Evolutionary conservation across 2,888 invertebrate genomes (phyloP).

Genomic region (Tyria jacobaeae): DNA sequence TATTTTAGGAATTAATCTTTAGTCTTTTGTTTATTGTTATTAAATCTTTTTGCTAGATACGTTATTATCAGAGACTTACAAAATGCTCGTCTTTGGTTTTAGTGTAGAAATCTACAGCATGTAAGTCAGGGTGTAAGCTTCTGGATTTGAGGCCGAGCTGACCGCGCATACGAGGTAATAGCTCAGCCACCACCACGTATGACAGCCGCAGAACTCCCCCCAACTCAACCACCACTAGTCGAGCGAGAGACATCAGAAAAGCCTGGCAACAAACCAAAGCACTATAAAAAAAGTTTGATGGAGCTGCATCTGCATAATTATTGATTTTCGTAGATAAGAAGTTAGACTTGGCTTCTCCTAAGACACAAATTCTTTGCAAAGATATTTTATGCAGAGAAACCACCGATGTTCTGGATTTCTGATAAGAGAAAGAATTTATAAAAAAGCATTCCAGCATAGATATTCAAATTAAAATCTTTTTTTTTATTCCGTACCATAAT

Average conservation of each 20-base stretch:
- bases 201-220: constrained; percentile 87
- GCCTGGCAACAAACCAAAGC: constrained; percentile 64
- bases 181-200: constrained; percentile 90
- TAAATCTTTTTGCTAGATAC: too few relatives aligned
- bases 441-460: neutral
- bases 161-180: constrained; percentile 86
- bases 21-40: neutral
- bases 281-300: too few relatives aligned
- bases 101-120: constrained; percentile 62
- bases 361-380: neutral
- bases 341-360: neutral
- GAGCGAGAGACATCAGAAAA: constrained; percentile 84
- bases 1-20: neutral
- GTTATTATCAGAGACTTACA: constrained; percentile 58
- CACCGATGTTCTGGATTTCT: neutral
- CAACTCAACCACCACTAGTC: constrained; percentile 87
- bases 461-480: too few relatives aligned
- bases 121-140: constrained; percentile 55
- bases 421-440: neutral
- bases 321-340: neutral
- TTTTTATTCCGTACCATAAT: too few relatives aligned
- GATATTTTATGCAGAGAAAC: neutral
- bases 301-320: neutral
- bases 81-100: constrained; percentile 62
- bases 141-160: constrained; percentile 65